Percentiles rank a stretch among this genome's conserved stretches.
phyloP scores from a whole-genome alignment of 2,797 vertebrate genomes.

The Pteronotus mesoamericanus region DNA sequence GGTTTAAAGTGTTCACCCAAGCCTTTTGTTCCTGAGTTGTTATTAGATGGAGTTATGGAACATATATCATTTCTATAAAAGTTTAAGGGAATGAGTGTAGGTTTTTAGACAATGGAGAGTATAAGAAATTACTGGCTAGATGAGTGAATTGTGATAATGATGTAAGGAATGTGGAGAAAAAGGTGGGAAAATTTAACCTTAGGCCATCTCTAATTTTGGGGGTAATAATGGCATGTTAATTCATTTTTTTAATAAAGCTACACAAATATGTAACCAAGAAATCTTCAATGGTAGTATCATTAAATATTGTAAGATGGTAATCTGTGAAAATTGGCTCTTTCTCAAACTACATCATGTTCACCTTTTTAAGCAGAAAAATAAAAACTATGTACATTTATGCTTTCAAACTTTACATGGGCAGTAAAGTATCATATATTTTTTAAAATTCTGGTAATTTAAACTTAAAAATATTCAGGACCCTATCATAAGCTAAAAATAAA shows the following conservation, averaged over 20 bases:
- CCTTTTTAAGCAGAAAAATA: not conserved
- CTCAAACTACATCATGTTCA: not conserved
- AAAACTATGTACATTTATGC: not conserved
- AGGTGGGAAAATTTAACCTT: not conserved
- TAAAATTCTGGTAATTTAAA: not conserved
- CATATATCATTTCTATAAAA: not conserved
- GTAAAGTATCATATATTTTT: not conserved
- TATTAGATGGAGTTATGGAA: not conserved
- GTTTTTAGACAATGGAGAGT: not conserved
- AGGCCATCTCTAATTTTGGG: not conserved
- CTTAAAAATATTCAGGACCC: not conserved
- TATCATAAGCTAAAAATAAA: not conserved
- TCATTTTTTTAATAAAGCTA: not conserved
- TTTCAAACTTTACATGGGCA: not conserved
- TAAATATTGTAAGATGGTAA: not conserved
- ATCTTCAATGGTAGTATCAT: not conserved
- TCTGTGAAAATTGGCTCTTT: not conserved
- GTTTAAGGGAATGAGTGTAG: not conserved
- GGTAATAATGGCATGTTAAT: not conserved
- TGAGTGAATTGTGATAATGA: not conserved
- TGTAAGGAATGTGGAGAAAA: not conserved
- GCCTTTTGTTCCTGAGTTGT: not conserved
- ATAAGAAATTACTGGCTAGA: not conserved
- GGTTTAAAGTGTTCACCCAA: not conserved
- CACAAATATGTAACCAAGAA: not conserved